These are phyloP conservation scores for Euura lappo DNA, from an alignment of 1,140 invertebrate species.

Conservation along the genomic window DNA sequence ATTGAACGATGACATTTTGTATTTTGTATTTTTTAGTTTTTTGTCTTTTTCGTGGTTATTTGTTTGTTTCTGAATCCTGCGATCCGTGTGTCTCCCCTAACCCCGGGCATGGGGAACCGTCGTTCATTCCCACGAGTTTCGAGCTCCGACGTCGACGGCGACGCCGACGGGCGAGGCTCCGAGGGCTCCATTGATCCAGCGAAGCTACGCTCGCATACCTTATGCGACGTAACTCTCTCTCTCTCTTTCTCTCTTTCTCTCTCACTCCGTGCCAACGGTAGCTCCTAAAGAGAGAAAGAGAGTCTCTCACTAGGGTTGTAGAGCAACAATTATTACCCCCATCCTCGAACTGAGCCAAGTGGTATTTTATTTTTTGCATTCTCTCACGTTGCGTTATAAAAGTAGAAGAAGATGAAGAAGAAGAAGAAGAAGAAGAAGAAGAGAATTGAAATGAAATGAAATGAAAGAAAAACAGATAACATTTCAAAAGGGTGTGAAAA, in stretches of 20 bases:
- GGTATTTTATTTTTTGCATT: neutral
- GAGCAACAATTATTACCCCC: neutral
- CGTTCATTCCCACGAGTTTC: constrained; percentile 3
- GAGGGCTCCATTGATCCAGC: constrained; percentile 4
- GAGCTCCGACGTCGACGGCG: neutral
- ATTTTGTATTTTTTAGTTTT: neutral
- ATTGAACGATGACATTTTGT: neutral
- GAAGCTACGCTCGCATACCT: constrained; percentile 6
- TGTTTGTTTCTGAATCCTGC: no score
- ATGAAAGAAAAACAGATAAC: no score
- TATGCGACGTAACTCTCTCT: constrained; percentile 8
- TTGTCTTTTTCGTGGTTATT: neutral
- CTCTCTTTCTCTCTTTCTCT: neutral
- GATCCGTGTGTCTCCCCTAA: no score
- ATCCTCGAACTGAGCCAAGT: neutral
- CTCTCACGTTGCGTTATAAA: neutral
- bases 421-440: constrained; percentile 10
- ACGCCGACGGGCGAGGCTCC: constrained; percentile 1
- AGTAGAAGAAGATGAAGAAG: constrained; percentile 9
- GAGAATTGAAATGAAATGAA: no score
- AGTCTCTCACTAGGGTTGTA: constrained; percentile 12
- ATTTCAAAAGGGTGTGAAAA: no score
- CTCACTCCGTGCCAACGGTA: constrained; percentile 13
- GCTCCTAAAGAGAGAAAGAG: neutral
- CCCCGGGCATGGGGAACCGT: neutral